Base-by-base conservation (phyloP, 2,888 invertebrate genomes). In the Zonitis immaculata region DNA sequence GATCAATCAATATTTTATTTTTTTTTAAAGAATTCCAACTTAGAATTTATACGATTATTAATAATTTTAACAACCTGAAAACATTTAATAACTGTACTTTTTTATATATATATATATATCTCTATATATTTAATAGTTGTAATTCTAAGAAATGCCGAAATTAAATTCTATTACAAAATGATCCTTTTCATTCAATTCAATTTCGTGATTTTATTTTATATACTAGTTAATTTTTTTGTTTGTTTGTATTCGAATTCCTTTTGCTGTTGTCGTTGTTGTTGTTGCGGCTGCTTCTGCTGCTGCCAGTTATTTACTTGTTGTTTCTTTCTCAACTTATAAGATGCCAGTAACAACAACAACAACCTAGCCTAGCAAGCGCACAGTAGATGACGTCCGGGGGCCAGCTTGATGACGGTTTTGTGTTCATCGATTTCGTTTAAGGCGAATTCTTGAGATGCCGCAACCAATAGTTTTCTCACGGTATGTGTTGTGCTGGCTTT, bases 391-490 rank as follows among this genome's bases (percentile, higher is more conserved):
- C 35, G 35, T 16, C 35, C 35, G 16, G 35, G 35, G 35, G 35
- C 18, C 35, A 6, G 35, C 35, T 35, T 35, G 35, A 35, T 35
- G 35, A 18, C 35, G 35, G 6, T 35, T 35, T 16, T 35, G 35
- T 53, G 56, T 52, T 56, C 57, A 57, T 54, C 51, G 53, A 53
- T 57, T 56, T 55, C 51, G 49, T 48, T 53, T 54, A 49, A 49
- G 56, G 50, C 56, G 51, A 51, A 57, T 59, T 59, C 59, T 53
- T 48, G 27, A 44, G 49, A 53, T 57, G 51, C 53, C 53, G 43
- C 32, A 42, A 49, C 51, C 53, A 47, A 57, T 49, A 49, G 44
- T 53, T 59, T 55, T 59, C 59, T 57, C 59, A 59, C 59, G 59
- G 55, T 55, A 52, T 35, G 35, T 18, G 35, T 18, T 35, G 27